phyloP scores from a whole-genome alignment of 2,797 vertebrate genomes.

The Gymnothorax reevesii region DNA sequence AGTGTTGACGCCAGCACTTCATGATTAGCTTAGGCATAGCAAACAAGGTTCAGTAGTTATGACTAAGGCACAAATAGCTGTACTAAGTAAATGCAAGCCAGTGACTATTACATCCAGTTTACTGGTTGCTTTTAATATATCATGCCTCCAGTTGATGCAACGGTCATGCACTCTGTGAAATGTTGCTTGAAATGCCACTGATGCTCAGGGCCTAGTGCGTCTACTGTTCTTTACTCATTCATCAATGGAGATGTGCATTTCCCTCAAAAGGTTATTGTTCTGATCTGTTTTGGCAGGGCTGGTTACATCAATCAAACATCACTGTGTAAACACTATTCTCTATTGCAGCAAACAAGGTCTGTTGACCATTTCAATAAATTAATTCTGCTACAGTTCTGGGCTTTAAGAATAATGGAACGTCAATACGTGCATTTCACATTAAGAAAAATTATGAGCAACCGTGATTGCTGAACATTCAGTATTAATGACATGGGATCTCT shows the following conservation, averaged over 20 bases:
- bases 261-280: neutral
- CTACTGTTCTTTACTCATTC: neutral
- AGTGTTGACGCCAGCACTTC: slow-evolving; percentile 6
- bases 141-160: slow-evolving; percentile 21
- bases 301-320: neutral
- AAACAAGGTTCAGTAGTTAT: neutral
- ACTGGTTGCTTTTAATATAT: neutral
- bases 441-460: neutral
- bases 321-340: neutral
- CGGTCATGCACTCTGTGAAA: neutral
- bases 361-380: neutral
- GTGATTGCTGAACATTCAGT: neutral
- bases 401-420: neutral
- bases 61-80: neutral
- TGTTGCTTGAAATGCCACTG: neutral
- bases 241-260: neutral
- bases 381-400: slow-evolving; percentile 1
- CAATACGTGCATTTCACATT: neutral
- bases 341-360: neutral
- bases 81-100: slow-evolving; percentile 25
- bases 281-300: neutral
- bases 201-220: neutral
- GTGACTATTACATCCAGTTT: neutral
- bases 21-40: neutral
- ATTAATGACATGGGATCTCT: neutral